A percentile compares a stretch with the other conserved stretches of the same genome.
phyloP scores from a whole-genome alignment of 2,888 invertebrate genomes.

The Xestia sexstrigata region DNA sequence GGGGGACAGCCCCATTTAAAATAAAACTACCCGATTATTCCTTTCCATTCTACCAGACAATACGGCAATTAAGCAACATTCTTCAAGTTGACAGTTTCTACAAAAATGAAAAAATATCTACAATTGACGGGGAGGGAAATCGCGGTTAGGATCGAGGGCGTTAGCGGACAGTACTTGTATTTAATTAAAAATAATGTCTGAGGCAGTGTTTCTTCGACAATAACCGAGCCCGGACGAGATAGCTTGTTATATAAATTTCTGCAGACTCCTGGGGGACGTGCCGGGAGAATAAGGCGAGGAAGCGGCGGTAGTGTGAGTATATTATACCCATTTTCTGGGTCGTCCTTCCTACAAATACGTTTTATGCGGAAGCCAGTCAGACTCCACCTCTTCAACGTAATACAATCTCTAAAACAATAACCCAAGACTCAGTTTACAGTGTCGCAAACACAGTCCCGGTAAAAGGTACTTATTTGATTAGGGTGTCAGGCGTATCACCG shows the following conservation, averaged over 20 bases:
- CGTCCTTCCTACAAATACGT: constrained; percentile 91
- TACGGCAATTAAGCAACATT: constrained; percentile 66
- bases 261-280: constrained; percentile 88
- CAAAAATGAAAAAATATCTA: constrained; percentile 66
- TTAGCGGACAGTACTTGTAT: constrained; percentile 83
- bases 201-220: constrained; percentile 88
- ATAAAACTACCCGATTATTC: constrained; percentile 61
- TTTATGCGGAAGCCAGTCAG: constrained; percentile 90
- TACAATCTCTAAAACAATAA: constrained; percentile 72
- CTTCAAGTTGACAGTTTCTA: constrained; percentile 61
- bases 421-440: constrained; percentile 71
- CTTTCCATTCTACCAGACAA: constrained; percentile 62
- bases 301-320: constrained; percentile 89
- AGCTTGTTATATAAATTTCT: constrained; percentile 91
- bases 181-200: constrained; percentile 90
- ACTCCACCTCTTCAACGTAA: constrained; percentile 69
- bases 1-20: constrained; percentile 44
- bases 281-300: constrained; percentile 87
- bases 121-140: constrained; percentile 73
- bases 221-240: constrained; percentile 88
- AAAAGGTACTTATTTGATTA: constrained; percentile 91
- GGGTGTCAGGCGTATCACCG: constrained; percentile 91
- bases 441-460: constrained; percentile 77
- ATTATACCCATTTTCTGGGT: constrained; percentile 91
- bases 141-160: constrained; percentile 77